Base-by-base conservation (phyloP, 2,888 invertebrate genomes). In the Colletes collaris region DNA sequence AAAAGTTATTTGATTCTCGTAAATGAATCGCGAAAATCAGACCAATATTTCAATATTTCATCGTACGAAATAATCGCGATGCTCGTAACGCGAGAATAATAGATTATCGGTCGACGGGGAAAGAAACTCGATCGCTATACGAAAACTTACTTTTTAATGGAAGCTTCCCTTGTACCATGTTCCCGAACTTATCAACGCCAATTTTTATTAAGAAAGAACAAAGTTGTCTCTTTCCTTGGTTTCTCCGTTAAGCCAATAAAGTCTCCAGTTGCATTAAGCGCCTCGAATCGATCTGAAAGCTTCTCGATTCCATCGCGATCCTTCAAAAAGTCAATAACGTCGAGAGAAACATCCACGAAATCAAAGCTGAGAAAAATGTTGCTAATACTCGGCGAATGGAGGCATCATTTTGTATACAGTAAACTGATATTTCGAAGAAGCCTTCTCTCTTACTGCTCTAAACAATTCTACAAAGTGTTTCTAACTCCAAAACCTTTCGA, bases 261-360 rank as follows among this genome's bases (percentile, higher is more conserved):
- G 37, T 10, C 46, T 56, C 11, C 37, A 3, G 35, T 56, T 37
- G 37, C 11, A 11, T 58, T 40, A 37, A 37, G 35, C 27, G 2
- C 11, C 46, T 7, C 0, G 55, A 50, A 62, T 62, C 35, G 62
- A 13, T 1, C n/a, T 2, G 8, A 16, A 16, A 27, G 56, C 40
- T 62, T 10, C n/a, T 46, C 7, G 52, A 46, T 40, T 16, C 59
- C n/a, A 1, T 46, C 64, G 16, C 27, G 7, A 8, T 3, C 8
- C 5, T 11, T 16, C 13, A 5, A 37, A 56, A 44, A 49, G 75
- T 76, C 66, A 44, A 76, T 76, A 49, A 6, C 27, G 10, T 52
- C 37, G 27, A 46, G n/a, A 4, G 27, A 49, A 27, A 53, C 44
- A 65, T 40, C 46, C 8, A 4, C 3, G 46, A 13, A 60, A 60